phyloP scores from a whole-genome alignment of 2,888 invertebrate species.

The Aphodius sticticus region DNA sequence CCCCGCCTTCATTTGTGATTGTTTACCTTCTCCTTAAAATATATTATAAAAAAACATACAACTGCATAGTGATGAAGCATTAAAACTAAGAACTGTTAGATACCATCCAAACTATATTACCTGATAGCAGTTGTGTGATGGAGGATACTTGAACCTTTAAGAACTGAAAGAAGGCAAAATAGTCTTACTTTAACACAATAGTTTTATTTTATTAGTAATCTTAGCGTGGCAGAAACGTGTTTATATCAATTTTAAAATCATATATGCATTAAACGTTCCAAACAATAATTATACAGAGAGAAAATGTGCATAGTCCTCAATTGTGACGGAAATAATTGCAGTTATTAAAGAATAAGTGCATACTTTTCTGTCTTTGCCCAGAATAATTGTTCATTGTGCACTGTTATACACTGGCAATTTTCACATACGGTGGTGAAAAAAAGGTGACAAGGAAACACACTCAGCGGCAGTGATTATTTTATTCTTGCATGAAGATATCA shows the following conservation, averaged over 20 bases:
- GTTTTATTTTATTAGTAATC: neutral
- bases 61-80: neutral
- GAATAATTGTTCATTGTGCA: neutral
- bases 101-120: no score
- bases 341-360: slow-evolving; percentile 4
- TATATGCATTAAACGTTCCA: neutral
- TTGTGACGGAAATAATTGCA: neutral
- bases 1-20: neutral
- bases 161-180: no score
- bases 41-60: neutral
- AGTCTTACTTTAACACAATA: no score
- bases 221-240: neutral
- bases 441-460: neutral
- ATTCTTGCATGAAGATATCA: neutral
- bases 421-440: neutral
- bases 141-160: no score
- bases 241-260: neutral
- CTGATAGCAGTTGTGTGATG: no score
- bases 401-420: neutral
- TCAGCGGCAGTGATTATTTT: neutral
- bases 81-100: neutral
- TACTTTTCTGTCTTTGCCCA: neutral
- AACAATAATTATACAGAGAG: neutral
- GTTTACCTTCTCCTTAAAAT: neutral
- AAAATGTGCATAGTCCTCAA: neutral